These are phyloP conservation scores for Lasioglossum figueresi DNA, from an alignment of 2,888 invertebrate genomes.

Conservation along the genomic window DNA sequence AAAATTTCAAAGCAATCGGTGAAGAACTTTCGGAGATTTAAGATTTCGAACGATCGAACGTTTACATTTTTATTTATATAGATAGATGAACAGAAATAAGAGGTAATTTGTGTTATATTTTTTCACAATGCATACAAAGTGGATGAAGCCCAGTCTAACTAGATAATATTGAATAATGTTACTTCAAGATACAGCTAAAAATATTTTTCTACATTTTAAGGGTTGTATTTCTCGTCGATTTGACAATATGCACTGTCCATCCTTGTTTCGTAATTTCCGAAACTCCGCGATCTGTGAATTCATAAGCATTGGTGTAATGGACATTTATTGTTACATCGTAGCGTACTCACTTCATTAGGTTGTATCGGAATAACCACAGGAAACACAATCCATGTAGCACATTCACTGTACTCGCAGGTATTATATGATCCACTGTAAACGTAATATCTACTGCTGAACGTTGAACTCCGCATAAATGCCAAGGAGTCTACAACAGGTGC, in stretches of 20 bases:
- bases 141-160: background rate
- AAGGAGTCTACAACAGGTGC: slow-evolving; percentile 68
- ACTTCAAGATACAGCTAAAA: slow-evolving; percentile 48
- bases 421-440: slow-evolving; percentile 75
- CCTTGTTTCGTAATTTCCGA: slow-evolving; percentile 67
- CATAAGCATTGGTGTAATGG: background rate
- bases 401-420: slow-evolving; percentile 60
- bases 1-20: too few relatives aligned
- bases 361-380: slow-evolving; percentile 72
- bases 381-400: slow-evolving; percentile 76
- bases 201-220: slow-evolving; percentile 69
- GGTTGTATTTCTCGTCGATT: slow-evolving; percentile 66
- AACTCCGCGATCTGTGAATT: slow-evolving; percentile 71
- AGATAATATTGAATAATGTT: background rate
- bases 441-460: slow-evolving; percentile 71
- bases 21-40: too few relatives aligned
- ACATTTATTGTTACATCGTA: background rate
- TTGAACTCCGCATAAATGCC: slow-evolving; percentile 75
- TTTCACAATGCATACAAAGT: background rate
- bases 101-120: slow-evolving; percentile 2
- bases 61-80: too few relatives aligned
- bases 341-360: slow-evolving; percentile 68
- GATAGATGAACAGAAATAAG: background rate
- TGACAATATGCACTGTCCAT: slow-evolving; percentile 59
- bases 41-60: too few relatives aligned